Percentiles rank a stretch among this genome's conserved stretches.
These are phyloP conservation scores for Meriones unguiculatus DNA, from an alignment of 2,113 vertebrate species.

Conservation along the genomic window DNA sequence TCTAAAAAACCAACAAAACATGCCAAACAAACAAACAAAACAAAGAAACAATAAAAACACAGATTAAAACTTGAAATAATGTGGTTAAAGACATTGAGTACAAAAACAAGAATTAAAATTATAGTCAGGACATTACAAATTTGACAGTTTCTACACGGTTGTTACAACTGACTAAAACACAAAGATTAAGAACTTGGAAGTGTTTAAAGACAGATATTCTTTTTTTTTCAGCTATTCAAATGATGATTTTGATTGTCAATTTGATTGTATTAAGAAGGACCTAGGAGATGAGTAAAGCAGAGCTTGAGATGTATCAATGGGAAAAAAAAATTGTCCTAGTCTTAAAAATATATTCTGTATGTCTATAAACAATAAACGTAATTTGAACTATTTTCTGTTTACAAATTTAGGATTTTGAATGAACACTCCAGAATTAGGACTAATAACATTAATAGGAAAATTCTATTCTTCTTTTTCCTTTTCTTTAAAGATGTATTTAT, in stretches of 20 bases:
- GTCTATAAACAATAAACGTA: neutral
- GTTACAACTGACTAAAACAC: neutral
- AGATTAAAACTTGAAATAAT: slow-evolving; percentile 18
- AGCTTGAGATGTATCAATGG: neutral
- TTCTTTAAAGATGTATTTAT: too few relatives aligned
- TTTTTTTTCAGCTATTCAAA: neutral
- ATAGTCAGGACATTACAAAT: neutral
- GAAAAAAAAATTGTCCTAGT: neutral
- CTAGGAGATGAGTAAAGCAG: neutral
- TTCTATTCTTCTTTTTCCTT: neutral
- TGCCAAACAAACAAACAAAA: neutral
- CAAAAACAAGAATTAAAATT: neutral
- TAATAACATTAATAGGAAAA: neutral
- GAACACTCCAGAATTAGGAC: neutral
- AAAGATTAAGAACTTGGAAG: slow-evolving; percentile 15
- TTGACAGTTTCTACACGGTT: neutral
- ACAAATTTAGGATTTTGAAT: slow-evolving; percentile 3
- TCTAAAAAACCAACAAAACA: neutral
- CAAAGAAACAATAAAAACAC: neutral
- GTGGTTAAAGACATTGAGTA: neutral
- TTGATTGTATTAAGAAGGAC: neutral
- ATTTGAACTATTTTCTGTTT: neutral
- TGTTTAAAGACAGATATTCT: neutral
- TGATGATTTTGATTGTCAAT: neutral
- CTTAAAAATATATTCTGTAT: neutral